A percentile compares a stretch with the other conserved stretches of the same genome.
Conservation (phyloP, 2,888 invertebrate species). For the Steinernema carpocapsae region DNA sequence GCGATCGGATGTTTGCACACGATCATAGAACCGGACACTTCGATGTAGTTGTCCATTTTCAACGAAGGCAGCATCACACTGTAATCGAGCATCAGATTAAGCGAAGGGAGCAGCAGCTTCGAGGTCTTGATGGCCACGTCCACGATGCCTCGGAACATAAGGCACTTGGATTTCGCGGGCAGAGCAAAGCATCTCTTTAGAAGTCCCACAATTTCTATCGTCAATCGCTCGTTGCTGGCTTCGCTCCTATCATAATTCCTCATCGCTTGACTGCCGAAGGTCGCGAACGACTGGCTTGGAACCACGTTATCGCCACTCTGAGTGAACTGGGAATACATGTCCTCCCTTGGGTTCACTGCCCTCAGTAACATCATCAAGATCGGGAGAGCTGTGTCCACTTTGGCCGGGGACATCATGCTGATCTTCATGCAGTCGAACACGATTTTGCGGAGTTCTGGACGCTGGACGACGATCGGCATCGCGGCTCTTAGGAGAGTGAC, state of each 20-base stretch:
- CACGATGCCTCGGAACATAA: slow-evolving; percentile 38
- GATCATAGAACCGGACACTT: slow-evolving; percentile 4
- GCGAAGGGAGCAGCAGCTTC: slow-evolving; percentile 36
- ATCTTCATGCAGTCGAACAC: slow-evolving; percentile 53
- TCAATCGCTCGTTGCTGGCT: background rate
- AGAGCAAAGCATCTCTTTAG: slow-evolving; percentile 37
- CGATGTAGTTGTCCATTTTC: background rate
- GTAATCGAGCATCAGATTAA: slow-evolving; percentile 37
- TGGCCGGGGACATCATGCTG: slow-evolving; percentile 21
- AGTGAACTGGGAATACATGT: slow-evolving; percentile 35
- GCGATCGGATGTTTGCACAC: slow-evolving; percentile 9
- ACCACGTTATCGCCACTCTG: slow-evolving; percentile 30
- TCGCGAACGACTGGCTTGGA: slow-evolving; percentile 41
- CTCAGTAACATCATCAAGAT: slow-evolving; percentile 39
- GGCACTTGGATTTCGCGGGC: slow-evolving; percentile 31
- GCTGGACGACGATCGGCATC: slow-evolving; percentile 57
- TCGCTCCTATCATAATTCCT: background rate
- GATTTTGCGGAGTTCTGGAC: slow-evolving; percentile 47
- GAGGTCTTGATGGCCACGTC: slow-evolving; percentile 41
- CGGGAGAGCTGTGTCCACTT: slow-evolving; percentile 36
- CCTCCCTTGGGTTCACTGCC: slow-evolving; percentile 1
- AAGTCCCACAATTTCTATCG: slow-evolving; percentile 36
- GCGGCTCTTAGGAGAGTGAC: slow-evolving; percentile 56
- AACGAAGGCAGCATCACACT: slow-evolving; percentile 26
- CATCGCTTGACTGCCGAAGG: slow-evolving; percentile 39